Evolutionary conservation across 2,113 vertebrate species (phyloP).

Genomic region (Rynchops niger): DNA sequence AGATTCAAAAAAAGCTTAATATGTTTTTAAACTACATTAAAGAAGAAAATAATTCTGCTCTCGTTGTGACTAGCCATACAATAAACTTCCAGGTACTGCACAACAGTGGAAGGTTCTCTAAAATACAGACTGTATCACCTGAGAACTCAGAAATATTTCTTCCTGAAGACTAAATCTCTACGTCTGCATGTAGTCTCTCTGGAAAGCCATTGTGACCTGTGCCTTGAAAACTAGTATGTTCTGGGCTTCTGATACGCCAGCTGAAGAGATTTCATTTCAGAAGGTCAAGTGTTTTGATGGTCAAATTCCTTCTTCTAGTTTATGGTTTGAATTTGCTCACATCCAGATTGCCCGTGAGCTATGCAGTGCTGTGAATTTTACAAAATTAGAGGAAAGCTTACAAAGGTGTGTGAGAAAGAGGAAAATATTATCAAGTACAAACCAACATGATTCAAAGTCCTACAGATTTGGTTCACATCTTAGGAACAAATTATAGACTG

Average conservation of each 20-base stretch:
- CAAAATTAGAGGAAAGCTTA: neutral
- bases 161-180: neutral
- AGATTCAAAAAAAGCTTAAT: neutral
- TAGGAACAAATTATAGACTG: neutral
- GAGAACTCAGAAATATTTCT: neutral
- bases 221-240: neutral
- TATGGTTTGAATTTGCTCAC: neutral
- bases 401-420: neutral
- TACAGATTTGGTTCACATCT: neutral
- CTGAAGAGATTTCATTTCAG: neutral
- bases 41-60: neutral
- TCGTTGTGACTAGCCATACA: neutral
- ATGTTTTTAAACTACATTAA: neutral
- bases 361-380: neutral
- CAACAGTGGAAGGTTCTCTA: neutral
- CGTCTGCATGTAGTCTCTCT: rapidly evolving
- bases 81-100: neutral
- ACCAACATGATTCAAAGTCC: neutral
- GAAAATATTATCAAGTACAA: neutral
- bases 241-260: neutral
- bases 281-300: neutral
- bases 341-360: neutral
- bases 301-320: neutral
- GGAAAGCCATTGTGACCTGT: neutral
- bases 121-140: neutral